Conservation (phyloP, 1,140 invertebrate genomes). For the Dryas iulia region DNA sequence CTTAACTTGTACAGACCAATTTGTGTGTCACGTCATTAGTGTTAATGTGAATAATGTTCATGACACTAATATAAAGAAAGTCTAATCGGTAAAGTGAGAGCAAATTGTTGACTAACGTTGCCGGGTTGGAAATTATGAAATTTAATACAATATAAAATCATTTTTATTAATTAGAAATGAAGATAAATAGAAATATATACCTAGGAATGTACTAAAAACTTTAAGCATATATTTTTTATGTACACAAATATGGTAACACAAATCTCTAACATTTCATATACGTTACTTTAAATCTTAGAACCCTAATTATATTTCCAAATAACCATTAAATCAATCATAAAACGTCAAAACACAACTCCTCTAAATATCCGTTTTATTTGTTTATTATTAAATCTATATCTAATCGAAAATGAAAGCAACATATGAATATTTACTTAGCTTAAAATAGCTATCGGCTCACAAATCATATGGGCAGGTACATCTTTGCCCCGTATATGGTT, state of each 20-base stretch:
- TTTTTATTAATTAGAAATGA: too few relatives aligned
- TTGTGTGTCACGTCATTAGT: conserved; percentile 7
- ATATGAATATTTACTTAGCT: conserved; percentile 62
- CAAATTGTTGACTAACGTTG: neutral
- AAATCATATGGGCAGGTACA: conserved; percentile 66
- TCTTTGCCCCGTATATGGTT: conserved; percentile 40
- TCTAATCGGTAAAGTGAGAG: neutral
- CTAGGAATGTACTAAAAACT: too few relatives aligned
- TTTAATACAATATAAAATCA: too few relatives aligned
- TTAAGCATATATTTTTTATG: too few relatives aligned
- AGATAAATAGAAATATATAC: too few relatives aligned
- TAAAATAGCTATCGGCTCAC: conserved; percentile 67
- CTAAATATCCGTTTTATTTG: conserved; percentile 58
- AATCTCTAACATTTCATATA: too few relatives aligned
- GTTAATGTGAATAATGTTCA: neutral
- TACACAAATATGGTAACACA: neutral
- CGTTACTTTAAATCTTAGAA: too few relatives aligned
- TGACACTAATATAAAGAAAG: neutral
- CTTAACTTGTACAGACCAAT: neutral
- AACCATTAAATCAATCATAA: conserved; percentile 47
- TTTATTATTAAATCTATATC: conserved; percentile 55
- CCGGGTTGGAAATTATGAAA: too few relatives aligned
- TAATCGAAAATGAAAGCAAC: conserved; percentile 65
- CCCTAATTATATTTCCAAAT: conserved; percentile 11
- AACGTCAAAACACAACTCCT: conserved; percentile 50